A percentile compares a stretch with the other conserved stretches of the same genome.
Conservation (phyloP, 2,888 invertebrate genomes). For the Eucera pruinosa region DNA sequence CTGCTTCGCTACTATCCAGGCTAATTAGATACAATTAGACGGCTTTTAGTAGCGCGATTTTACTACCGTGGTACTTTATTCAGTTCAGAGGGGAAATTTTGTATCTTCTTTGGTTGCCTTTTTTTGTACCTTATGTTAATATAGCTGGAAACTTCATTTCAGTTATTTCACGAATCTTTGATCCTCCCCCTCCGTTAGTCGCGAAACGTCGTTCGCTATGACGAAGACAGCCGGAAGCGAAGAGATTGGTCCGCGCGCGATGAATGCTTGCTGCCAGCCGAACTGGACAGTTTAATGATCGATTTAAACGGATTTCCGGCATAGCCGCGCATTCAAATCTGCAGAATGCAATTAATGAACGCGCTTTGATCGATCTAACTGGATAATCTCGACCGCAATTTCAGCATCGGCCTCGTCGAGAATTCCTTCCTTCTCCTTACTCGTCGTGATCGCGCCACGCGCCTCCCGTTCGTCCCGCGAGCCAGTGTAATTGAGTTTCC, state of each 20-base stretch:
- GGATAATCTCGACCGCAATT: slow-evolving; percentile 66
- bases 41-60: slow-evolving; percentile 21
- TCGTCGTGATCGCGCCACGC: slow-evolving; percentile 46
- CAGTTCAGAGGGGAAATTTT: not conserved
- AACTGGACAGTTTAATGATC: slow-evolving; percentile 51
- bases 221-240: slow-evolving; percentile 8
- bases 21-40: slow-evolving; percentile 59
- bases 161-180: slow-evolving; percentile 8
- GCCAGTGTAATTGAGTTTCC: slow-evolving; percentile 56
- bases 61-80: too few relatives aligned
- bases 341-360: slow-evolving; percentile 65
- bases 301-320: slow-evolving; percentile 47
- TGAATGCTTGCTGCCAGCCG: not conserved
- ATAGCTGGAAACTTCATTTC: not conserved
- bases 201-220: not conserved
- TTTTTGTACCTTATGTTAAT: slow-evolving; percentile 13
- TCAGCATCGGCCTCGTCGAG: slow-evolving; percentile 26
- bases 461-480: slow-evolving; percentile 41
- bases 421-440: slow-evolving; percentile 61
- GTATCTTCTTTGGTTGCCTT: not conserved
- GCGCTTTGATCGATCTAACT: slow-evolving; percentile 62
- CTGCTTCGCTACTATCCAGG: slow-evolving; percentile 45
- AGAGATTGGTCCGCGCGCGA: not conserved
- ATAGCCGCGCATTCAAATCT: slow-evolving; percentile 38
- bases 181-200: not conserved